Conservation (phyloP, 2,888 invertebrate species). For the Syritta pipiens region DNA sequence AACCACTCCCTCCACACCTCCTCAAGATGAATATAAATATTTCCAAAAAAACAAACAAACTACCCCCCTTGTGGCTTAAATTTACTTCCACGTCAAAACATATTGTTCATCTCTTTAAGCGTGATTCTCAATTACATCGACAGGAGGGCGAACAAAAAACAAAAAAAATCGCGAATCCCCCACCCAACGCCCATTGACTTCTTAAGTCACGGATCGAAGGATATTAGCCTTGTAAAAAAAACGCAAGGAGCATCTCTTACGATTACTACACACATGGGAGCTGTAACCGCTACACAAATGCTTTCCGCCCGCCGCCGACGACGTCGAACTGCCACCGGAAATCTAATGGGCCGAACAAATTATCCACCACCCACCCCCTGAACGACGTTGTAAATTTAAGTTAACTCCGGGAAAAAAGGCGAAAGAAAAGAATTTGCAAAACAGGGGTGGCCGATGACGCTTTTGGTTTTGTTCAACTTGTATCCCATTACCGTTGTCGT, state of each 20-base stretch:
- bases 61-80: slow-evolving; percentile 2
- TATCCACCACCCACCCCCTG: slow-evolving; percentile 39
- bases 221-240: slow-evolving; percentile 65
- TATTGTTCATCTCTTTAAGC: slow-evolving; percentile 48
- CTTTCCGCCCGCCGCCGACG: slow-evolving; percentile 28
- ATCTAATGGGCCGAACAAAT: slow-evolving; percentile 68
- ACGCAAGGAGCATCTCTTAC: slow-evolving; percentile 50
- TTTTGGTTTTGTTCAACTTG: slow-evolving; percentile 64
- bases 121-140: slow-evolving; percentile 61
- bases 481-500: slow-evolving; percentile 49
- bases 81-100: slow-evolving; percentile 40
- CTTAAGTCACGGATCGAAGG: slow-evolving; percentile 56
- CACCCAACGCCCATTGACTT: slow-evolving; percentile 9
- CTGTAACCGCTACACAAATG: slow-evolving; percentile 77
- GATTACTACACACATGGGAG: slow-evolving; percentile 79
- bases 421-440: slow-evolving; percentile 41
- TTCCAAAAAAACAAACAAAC: slow-evolving; percentile 2
- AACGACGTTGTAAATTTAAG: slow-evolving; percentile 59
- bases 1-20: slow-evolving; percentile 13
- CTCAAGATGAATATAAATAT: slow-evolving; percentile 50
- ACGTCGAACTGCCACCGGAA: slow-evolving; percentile 38
- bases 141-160: slow-evolving; percentile 18
- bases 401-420: slow-evolving; percentile 30
- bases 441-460: slow-evolving; percentile 33
- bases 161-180: slow-evolving; percentile 61